A percentile compares a stretch with the other conserved stretches of the same genome.
phyloP scores from a whole-genome alignment of 2,113 vertebrate genomes.

The Alectura lathami region DNA sequence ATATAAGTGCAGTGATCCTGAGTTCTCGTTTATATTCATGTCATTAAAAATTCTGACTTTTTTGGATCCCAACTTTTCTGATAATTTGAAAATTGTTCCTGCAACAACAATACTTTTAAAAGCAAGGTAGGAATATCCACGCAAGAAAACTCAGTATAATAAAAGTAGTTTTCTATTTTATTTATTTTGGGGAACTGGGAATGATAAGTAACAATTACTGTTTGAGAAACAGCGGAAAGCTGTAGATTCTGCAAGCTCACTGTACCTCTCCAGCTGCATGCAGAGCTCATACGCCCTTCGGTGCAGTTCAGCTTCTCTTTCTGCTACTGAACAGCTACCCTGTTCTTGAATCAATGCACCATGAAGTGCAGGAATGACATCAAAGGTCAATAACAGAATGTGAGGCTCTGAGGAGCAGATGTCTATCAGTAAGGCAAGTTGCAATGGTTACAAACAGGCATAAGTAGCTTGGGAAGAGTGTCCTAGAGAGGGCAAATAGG shows the following conservation, averaged over 20 bases:
- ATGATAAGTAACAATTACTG: neutral
- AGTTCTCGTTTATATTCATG: neutral
- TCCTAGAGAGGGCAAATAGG: no score
- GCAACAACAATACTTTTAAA: neutral
- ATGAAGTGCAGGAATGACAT: accelerated
- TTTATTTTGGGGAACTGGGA: neutral
- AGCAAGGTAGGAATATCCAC: neutral
- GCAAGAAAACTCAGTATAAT: neutral
- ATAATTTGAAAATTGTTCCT: neutral
- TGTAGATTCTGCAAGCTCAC: neutral
- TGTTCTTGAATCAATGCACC: neutral
- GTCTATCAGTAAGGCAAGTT: neutral
- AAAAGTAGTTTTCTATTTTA: neutral
- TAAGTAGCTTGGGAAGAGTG: neutral
- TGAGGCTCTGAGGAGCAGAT: neutral
- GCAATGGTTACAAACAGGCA: neutral
- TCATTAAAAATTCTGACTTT: neutral
- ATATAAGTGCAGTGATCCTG: neutral
- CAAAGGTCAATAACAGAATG: neutral
- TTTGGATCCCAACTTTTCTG: neutral
- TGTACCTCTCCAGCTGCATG: neutral
- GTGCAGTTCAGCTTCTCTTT: neutral
- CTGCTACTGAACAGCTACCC: neutral
- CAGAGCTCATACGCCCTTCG: neutral
- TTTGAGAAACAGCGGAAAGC: neutral